Evolutionary conservation across 2,888 invertebrate species (phyloP).

Genomic region (Coleophora deauratella): DNA sequence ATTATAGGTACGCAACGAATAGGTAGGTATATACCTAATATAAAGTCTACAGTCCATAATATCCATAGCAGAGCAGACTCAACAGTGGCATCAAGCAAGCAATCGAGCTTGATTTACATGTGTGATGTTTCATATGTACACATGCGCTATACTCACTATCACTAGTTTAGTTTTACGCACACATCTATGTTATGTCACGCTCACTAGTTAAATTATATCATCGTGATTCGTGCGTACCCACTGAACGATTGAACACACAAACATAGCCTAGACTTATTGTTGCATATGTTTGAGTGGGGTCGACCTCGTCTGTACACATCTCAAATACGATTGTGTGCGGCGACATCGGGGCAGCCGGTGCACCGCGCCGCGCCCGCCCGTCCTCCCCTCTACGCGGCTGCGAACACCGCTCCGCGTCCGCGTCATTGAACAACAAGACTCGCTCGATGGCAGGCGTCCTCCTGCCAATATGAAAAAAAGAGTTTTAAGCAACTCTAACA

Average conservation of each 20-base stretch:
- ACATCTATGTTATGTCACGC: conserved; percentile 33
- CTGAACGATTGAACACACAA: conserved; percentile 57
- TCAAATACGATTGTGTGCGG: conserved; percentile 45
- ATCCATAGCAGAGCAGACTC: too few relatives aligned
- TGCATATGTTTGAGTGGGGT: conserved; percentile 38
- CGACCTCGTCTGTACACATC: conserved; percentile 32
- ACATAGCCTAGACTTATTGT: conserved; percentile 58
- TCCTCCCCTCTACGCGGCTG: conserved; percentile 66
- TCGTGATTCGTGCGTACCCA: conserved; percentile 21
- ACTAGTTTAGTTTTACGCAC: conserved; percentile 11
- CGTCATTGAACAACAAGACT: conserved; percentile 74
- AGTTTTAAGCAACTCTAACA: conserved; percentile 58
- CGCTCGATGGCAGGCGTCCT: conserved; percentile 70
- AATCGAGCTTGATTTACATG: conserved; percentile 55
- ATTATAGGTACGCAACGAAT: conserved; percentile 52
- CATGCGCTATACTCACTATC: conserved; percentile 42
- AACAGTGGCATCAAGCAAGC: conserved; percentile 63
- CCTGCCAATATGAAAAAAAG: conserved; percentile 71
- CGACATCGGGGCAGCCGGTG: conserved; percentile 71
- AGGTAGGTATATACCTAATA: conserved; percentile 32
- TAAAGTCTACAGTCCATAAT: conserved; percentile 25
- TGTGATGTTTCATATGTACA: conserved; percentile 48
- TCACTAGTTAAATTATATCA: conserved; percentile 36
- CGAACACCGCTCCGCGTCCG: conserved; percentile 58
- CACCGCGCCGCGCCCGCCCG: conserved; percentile 38